These are phyloP conservation scores for Melanogrammus aeglefinus DNA, from an alignment of 2,797 vertebrate species.

Conservation along the genomic window DNA sequence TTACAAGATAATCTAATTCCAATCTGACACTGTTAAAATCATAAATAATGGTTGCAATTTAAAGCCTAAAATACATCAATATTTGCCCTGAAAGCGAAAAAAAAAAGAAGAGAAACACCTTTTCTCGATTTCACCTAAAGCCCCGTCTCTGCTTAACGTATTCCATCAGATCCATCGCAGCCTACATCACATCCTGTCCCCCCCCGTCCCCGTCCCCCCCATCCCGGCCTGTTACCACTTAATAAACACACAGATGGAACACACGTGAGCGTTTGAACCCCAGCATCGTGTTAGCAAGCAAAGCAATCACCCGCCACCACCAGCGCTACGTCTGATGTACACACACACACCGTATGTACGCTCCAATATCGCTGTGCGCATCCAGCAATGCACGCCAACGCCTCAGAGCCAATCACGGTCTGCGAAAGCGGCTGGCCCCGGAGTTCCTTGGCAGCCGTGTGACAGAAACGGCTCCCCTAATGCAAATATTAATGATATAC, in stretches of 20 bases:
- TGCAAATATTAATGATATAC: constrained; percentile 71
- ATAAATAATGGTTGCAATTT: too few relatives aligned
- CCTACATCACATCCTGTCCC: too few relatives aligned
- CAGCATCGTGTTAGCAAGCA: neutral
- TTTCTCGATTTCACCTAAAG: too few relatives aligned
- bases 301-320: neutral
- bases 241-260: neutral
- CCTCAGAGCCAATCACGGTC: neutral
- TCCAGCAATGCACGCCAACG: neutral
- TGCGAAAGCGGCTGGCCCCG: neutral
- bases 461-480: constrained; percentile 44
- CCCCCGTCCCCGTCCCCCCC: too few relatives aligned
- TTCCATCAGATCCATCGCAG: neutral
- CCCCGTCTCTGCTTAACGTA: neutral
- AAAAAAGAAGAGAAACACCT: neutral
- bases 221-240: too few relatives aligned
- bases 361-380: neutral
- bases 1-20: neutral
- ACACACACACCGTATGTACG: neutral
- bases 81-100: neutral
- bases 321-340: neutral
- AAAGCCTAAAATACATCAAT: too few relatives aligned
- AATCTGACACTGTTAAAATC: too few relatives aligned
- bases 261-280: neutral
- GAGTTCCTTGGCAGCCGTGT: constrained; percentile 25